Conservation (phyloP, 2,113 vertebrate species). For the Bettongia penicillata region DNA sequence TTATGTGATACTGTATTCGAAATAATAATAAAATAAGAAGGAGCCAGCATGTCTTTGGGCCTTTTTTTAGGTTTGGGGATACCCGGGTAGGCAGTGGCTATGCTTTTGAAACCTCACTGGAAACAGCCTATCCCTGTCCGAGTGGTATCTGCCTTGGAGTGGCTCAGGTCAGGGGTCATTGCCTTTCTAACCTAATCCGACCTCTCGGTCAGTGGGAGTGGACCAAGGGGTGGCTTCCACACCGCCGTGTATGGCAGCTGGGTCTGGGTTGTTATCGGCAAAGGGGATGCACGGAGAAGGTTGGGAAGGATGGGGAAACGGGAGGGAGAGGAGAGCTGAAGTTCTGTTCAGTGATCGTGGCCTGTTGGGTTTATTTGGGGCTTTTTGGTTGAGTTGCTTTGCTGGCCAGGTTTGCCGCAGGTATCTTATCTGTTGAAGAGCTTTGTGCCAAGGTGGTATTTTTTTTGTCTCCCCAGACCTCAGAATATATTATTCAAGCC, state of each 20-base stretch:
- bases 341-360: neutral
- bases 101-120: conserved; percentile 40
- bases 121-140: conserved; percentile 17
- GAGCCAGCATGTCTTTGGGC: conserved; percentile 30
- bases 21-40: conserved; percentile 72
- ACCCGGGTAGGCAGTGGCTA: neutral
- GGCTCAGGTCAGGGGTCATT: conserved; percentile 50
- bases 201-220: neutral
- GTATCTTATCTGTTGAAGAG: conserved; percentile 43
- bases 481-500: conserved; percentile 99
- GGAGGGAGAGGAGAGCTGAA: conserved; percentile 28
- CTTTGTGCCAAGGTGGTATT: conserved; percentile 68
- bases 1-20: conserved; percentile 65
- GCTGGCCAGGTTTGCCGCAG: conserved; percentile 37
- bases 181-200: conserved; percentile 9
- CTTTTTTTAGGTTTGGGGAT: conserved; percentile 39
- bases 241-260: neutral
- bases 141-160: conserved; percentile 56
- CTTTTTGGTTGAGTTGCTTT: conserved; percentile 24
- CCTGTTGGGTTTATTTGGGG: neutral
- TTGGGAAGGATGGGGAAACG: no score
- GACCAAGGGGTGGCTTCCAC: neutral
- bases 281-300: neutral
- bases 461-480: conserved; percentile 90
- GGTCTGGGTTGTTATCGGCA: neutral